phyloP scores from a whole-genome alignment of 2,888 invertebrate genomes.

The Archips crataeganus region DNA sequence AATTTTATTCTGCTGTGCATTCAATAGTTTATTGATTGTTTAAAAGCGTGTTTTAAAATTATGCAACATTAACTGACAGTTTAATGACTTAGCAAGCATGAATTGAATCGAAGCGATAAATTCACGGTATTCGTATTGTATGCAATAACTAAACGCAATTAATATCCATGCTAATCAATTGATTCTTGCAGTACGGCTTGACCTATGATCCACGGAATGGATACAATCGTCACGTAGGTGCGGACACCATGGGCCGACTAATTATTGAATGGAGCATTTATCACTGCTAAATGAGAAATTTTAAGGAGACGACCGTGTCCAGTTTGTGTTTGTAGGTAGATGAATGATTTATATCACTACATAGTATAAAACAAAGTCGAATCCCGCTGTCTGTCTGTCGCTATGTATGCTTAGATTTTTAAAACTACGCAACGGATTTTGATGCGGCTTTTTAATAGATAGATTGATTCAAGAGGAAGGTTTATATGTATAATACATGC shows the following conservation, averaged over 20 bases:
- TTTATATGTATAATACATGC: too few relatives aligned
- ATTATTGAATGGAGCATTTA: constrained; percentile 13
- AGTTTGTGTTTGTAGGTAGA: background rate
- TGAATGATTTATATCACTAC: background rate
- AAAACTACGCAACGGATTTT: too few relatives aligned
- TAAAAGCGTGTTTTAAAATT: background rate
- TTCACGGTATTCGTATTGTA: constrained; percentile 33
- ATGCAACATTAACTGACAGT: background rate
- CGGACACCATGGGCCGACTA: constrained; percentile 22
- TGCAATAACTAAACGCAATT: constrained; percentile 59
- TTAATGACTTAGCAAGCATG: constrained; percentile 4
- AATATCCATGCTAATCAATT: constrained; percentile 73
- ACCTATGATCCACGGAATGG: constrained; percentile 58
- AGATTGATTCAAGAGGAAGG: too few relatives aligned
- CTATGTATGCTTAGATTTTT: too few relatives aligned
- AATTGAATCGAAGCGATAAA: constrained; percentile 43
- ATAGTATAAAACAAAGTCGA: too few relatives aligned
- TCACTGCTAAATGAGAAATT: constrained; percentile 12
- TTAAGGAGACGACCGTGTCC: background rate
- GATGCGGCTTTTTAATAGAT: too few relatives aligned
- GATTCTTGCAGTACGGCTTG: constrained; percentile 65
- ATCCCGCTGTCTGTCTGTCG: too few relatives aligned
- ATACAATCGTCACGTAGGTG: constrained; percentile 46
- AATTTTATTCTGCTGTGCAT: too few relatives aligned
- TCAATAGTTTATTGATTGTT: background rate